Percentiles rank a stretch among this genome's conserved stretches.
Evolutionary conservation across 2,888 invertebrate genomes (phyloP).

Genomic region (Drosophila aldrichi): DNA sequence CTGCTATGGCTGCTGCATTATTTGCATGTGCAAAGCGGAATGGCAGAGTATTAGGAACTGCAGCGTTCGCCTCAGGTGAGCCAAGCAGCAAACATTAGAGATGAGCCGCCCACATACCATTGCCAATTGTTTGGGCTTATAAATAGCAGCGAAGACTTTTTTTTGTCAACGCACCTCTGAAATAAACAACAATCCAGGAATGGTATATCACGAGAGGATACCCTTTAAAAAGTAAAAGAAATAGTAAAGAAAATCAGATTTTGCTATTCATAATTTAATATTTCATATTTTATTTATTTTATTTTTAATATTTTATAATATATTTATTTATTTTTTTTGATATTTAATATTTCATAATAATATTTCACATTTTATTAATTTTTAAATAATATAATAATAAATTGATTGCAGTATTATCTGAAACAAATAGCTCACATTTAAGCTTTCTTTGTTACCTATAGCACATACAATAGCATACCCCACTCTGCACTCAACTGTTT

Average conservation of each 20-base stretch:
- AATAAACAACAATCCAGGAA: conserved; percentile 39
- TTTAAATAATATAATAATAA: too few species aligned
- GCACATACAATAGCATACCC: not conserved
- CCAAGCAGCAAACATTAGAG: conserved; percentile 42
- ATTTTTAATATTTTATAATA: too few species aligned
- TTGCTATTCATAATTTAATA: not conserved
- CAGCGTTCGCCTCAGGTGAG: conserved; percentile 39
- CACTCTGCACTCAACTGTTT: not conserved
- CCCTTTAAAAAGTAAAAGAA: not conserved
- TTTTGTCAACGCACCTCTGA: conserved; percentile 61
- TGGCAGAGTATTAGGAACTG: conserved; percentile 29
- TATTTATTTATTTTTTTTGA: too few species aligned
- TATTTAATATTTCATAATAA: too few species aligned
- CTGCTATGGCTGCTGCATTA: conserved; percentile 39
- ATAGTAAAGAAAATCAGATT: not conserved
- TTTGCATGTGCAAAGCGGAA: conserved; percentile 64
- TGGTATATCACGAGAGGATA: not conserved
- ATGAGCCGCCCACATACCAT: conserved; percentile 33
- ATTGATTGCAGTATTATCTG: too few species aligned
- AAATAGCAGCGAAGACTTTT: conserved; percentile 70
- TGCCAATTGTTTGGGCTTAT: conserved; percentile 56
- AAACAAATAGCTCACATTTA: too few species aligned
- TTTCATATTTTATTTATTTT: too few species aligned
- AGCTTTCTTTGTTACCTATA: too few species aligned
- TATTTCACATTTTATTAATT: too few species aligned